phyloP scores from a whole-genome alignment of 2,113 vertebrate genomes.

The Megaceryle maxima region DNA sequence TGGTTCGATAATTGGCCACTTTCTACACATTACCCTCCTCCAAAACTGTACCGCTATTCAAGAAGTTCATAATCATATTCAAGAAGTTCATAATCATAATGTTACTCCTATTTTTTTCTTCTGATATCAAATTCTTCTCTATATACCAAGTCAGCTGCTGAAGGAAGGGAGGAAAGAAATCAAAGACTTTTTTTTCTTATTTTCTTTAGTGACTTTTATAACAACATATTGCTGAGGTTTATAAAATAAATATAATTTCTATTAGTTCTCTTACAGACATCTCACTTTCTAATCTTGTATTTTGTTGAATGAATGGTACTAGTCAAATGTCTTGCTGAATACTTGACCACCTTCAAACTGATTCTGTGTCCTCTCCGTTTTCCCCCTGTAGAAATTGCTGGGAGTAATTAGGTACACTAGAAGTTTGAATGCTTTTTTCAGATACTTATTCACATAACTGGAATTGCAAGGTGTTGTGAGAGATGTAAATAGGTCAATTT shows the following conservation, averaged over 20 bases:
- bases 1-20: background rate
- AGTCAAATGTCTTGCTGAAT: background rate
- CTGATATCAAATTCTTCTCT: background rate
- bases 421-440: background rate
- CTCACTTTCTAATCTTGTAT: background rate
- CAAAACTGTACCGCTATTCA: background rate
- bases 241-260: constrained; percentile 37
- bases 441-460: background rate
- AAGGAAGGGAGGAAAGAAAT: background rate
- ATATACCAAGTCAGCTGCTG: background rate
- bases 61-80: background rate
- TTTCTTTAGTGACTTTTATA: background rate
- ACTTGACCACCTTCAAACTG: background rate
- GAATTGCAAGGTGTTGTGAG: background rate
- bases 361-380: background rate
- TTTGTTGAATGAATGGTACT: background rate
- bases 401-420: background rate
- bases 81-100: background rate
- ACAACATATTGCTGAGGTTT: background rate
- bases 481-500: background rate
- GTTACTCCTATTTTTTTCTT: background rate
- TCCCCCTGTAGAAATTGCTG: background rate
- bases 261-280: background rate
- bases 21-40: background rate
- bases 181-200: background rate